Conservation (phyloP, 2,888 invertebrate species). For the Polietes domitor region DNA sequence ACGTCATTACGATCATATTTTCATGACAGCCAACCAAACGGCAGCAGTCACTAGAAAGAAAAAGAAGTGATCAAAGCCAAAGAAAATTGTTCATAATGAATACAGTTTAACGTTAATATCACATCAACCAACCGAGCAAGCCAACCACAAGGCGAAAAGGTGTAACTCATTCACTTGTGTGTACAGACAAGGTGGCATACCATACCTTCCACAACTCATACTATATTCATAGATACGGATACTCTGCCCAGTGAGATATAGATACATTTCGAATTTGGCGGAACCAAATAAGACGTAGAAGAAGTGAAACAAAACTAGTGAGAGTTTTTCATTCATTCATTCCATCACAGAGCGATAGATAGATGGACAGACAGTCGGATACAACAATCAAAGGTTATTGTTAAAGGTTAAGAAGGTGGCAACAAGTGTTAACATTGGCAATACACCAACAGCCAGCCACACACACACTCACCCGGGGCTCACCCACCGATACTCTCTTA, state of each 20-base stretch:
- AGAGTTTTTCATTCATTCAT: conserved; percentile 3
- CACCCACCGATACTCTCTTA: not conserved
- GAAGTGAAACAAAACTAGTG: not conserved
- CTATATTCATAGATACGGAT: not conserved
- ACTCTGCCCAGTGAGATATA: not conserved
- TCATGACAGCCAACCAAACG: not conserved
- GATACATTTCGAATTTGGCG: not conserved
- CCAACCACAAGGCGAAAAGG: not conserved
- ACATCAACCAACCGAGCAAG: too few relatives aligned
- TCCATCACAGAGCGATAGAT: not conserved
- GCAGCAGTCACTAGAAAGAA: not conserved
- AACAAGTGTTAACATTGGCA: conserved; percentile 19
- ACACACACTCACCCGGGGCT: not conserved
- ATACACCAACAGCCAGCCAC: not conserved
- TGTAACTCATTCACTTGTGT: not conserved
- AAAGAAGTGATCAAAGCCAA: not conserved
- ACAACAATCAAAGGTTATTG: not conserved
- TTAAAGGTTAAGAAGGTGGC: conserved; percentile 4
- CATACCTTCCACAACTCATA: too few relatives aligned
- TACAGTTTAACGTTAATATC: conserved; percentile 4
- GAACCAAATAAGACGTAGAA: too few relatives aligned
- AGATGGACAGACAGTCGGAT: not conserved
- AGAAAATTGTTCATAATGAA: conserved; percentile 3
- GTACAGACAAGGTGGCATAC: not conserved
- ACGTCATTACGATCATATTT: not conserved